A percentile compares a stretch with the other conserved stretches of the same genome.
Conservation (phyloP, 2,797 vertebrate species). For the Sebastiscus tertius region DNA sequence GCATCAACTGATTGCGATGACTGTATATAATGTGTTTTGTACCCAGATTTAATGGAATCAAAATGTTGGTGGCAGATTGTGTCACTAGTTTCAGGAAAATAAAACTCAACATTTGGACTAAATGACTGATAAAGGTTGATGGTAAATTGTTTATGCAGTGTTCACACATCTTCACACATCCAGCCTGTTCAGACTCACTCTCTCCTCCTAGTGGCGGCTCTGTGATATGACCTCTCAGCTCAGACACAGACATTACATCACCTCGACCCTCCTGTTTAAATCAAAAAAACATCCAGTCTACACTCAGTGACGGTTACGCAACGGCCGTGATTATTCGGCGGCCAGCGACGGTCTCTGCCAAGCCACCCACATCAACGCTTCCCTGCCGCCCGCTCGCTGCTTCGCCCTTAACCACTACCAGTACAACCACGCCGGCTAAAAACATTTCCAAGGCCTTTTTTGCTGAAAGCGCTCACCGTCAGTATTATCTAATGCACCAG, state of each 20-base stretch:
- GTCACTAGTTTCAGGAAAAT: background rate
- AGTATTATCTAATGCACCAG: slow-evolving; percentile 62
- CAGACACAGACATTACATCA: slow-evolving; percentile 76
- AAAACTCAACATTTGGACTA: background rate
- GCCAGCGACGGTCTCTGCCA: slow-evolving; percentile 37
- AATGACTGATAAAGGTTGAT: background rate
- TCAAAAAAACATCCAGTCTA: slow-evolving; percentile 36
- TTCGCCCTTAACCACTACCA: slow-evolving; percentile 34
- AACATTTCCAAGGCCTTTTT: slow-evolving; percentile 49
- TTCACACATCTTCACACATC: slow-evolving; percentile 6
- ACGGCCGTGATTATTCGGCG: slow-evolving; percentile 48
- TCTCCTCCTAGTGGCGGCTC: slow-evolving; percentile 72
- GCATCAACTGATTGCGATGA: background rate
- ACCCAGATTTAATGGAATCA: background rate
- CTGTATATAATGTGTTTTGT: background rate
- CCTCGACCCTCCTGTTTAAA: slow-evolving; percentile 39
- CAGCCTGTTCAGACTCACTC: slow-evolving; percentile 44
- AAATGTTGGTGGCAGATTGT: background rate
- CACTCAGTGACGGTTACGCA: slow-evolving; percentile 56
- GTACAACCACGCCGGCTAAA: slow-evolving; percentile 41
- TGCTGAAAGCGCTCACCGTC: slow-evolving; percentile 36
- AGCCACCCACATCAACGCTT: slow-evolving; percentile 51
- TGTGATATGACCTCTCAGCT: slow-evolving; percentile 37
- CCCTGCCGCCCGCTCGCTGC: slow-evolving; percentile 9
- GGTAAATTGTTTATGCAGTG: background rate